Evolutionary conservation across 2,888 invertebrate genomes (phyloP).

Genomic region (Dolichomitus sp.): DNA sequence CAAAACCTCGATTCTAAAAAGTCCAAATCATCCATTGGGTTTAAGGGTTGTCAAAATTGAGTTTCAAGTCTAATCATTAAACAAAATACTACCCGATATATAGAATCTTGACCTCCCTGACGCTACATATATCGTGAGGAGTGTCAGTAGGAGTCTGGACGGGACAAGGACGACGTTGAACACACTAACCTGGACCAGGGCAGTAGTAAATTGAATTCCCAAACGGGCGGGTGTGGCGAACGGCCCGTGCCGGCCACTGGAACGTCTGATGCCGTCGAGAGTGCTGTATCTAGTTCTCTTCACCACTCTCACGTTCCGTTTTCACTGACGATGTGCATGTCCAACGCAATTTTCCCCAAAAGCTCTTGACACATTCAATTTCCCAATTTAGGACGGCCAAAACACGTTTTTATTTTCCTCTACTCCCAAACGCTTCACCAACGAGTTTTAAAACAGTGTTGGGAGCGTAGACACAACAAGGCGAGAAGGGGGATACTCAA

Average conservation of each 20-base stretch:
- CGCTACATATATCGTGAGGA: slow-evolving; percentile 17
- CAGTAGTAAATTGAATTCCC: slow-evolving; percentile 84
- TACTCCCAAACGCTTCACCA: slow-evolving; percentile 2
- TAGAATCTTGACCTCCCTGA: slow-evolving; percentile 28
- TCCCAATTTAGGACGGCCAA: slow-evolving; percentile 20
- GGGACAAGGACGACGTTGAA: slow-evolving; percentile 70
- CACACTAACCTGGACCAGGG: slow-evolving; percentile 74
- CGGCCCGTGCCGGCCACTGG: slow-evolving; percentile 84
- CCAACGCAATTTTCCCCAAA: slow-evolving; percentile 13
- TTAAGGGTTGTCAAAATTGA: not conserved
- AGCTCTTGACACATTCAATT: slow-evolving; percentile 57
- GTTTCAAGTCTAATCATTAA: not conserved
- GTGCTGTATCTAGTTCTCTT: slow-evolving; percentile 61
- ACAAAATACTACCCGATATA: slow-evolving; percentile 21
- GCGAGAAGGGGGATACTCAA: slow-evolving; percentile 13
- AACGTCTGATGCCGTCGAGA: slow-evolving; percentile 78
- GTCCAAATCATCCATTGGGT: not conserved
- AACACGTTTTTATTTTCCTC: slow-evolving; percentile 13
- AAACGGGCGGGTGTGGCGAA: slow-evolving; percentile 86
- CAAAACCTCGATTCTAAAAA: not conserved
- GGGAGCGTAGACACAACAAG: not conserved
- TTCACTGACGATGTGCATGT: slow-evolving; percentile 30
- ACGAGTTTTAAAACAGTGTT: not conserved
- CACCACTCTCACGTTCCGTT: slow-evolving; percentile 51
- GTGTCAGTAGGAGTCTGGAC: slow-evolving; percentile 10